These are phyloP conservation scores for Callaeas wilsoni DNA, from an alignment of 2,113 vertebrate genomes.

Conservation along the genomic window DNA sequence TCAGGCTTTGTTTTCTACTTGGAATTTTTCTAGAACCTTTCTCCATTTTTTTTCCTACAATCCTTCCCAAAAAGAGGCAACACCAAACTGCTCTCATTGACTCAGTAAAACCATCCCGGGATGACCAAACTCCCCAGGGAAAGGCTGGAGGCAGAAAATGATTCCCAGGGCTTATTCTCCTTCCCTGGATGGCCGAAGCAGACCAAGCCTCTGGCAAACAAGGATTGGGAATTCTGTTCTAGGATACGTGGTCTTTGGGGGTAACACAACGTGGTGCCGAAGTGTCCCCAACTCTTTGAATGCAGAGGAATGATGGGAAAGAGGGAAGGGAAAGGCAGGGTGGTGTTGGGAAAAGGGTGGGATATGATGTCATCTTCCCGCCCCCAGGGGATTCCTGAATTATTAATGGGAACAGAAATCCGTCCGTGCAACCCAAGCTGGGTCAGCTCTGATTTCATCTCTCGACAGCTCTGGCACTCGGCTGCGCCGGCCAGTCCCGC, in stretches of 20 bases:
- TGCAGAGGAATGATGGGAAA: neutral
- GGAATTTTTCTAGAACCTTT: neutral
- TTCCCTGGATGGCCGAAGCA: neutral
- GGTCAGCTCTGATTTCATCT: constrained; percentile 48
- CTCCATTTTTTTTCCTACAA: neutral
- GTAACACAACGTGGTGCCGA: neutral
- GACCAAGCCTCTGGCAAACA: neutral
- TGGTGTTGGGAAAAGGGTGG: neutral
- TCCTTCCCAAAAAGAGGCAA: neutral
- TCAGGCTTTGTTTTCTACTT: neutral
- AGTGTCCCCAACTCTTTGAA: neutral
- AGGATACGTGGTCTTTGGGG: fast-evolving
- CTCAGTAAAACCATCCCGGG: fast-evolving
- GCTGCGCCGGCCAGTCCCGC: neutral
- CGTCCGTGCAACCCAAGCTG: constrained; percentile 24
- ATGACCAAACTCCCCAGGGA: neutral
- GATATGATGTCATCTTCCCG: constrained; percentile 27
- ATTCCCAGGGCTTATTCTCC: neutral
- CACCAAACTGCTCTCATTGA: neutral
- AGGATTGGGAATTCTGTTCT: neutral
- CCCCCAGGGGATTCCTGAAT: constrained; percentile 7
- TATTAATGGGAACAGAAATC: constrained; percentile 51
- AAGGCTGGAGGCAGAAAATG: neutral
- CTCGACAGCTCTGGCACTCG: constrained; percentile 4
- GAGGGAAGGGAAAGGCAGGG: neutral